Base-by-base conservation (phyloP, 2,888 invertebrate genomes). In the Fragum sueziense region DNA sequence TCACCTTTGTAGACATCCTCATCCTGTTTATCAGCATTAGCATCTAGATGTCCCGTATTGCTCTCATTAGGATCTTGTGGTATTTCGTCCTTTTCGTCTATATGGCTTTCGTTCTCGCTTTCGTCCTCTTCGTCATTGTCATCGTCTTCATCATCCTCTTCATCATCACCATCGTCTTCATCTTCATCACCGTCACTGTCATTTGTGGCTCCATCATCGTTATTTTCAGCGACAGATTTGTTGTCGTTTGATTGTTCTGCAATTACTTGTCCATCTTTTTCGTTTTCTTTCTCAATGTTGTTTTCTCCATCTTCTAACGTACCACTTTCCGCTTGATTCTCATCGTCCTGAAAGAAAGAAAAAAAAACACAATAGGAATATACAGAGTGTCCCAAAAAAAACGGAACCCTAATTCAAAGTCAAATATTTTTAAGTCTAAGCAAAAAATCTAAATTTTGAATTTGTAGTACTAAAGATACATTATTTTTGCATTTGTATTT, bases 31-130 rank as follows among this genome's bases (percentile, higher is more conserved):
- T 61, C 51, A 2, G 17, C 47, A 20, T 22, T 52, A 11, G 6
- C 27, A n/a, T 70, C 70, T n/a, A n/a, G n/a, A n/a, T n/a, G n/a
- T n/a, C n/a, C n/a, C n/a, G n/a, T n/a, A 31, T 22, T 62, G n/a
- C 11, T 31, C 68, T 52, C 27, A 47, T 17, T 54, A 54, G 17
- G 37, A 4, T 54, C 52, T 70, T 59, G 47, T n/a, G n/a, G n/a
- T n/a, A n/a, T 22, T 31, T 76, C 71, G 14, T 59, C n/a, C 17
- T 76, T 37, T 33, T 51, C 51, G 17, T 76, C 22, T 41, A 59
- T 68, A 14, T 70, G 33, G 7, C 34, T 2, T 9, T 76, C 71
- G n/a, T 62, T 22, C 59, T 67, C 47, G 3, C 11, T n/a, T 47
- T 68, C 65, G 9, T 62, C 33, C 69, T 65, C 57, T 22, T 47